A percentile compares a stretch with the other conserved stretches of the same genome.
These are phyloP conservation scores for Palaemon carinicauda DNA, from an alignment of 1,140 invertebrate species.

Conservation along the genomic window DNA sequence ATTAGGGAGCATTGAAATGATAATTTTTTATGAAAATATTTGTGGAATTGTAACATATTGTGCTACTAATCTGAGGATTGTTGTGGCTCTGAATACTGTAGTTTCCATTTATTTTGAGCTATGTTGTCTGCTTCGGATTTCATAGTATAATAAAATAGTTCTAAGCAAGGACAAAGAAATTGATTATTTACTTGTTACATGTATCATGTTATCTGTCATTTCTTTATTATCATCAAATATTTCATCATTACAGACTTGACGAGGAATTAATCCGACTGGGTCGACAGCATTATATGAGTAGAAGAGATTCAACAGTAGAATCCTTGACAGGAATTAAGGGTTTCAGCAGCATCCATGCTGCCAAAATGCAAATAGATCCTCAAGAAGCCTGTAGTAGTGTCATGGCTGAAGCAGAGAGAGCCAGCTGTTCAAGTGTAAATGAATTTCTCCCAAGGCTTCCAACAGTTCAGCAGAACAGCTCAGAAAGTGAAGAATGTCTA, in stretches of 20 bases:
- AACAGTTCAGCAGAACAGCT: neutral
- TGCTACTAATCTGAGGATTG: too few relatives aligned
- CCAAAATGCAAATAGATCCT: constrained; percentile 18
- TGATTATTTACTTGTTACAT: too few relatives aligned
- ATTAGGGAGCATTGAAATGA: too few relatives aligned
- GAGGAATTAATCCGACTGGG: constrained; percentile 55
- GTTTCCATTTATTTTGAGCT: too few relatives aligned
- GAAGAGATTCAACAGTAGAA: constrained; percentile 50
- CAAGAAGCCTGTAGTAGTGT: neutral
- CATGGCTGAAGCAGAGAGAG: neutral
- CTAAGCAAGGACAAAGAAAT: too few relatives aligned
- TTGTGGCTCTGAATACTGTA: too few relatives aligned
- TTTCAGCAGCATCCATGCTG: constrained; percentile 40
- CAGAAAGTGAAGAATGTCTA: neutral
- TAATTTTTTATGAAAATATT: too few relatives aligned
- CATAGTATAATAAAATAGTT: too few relatives aligned
- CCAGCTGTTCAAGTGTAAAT: neutral
- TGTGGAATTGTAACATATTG: too few relatives aligned
- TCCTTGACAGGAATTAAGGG: constrained; percentile 34
- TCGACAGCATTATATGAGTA: constrained; percentile 53
- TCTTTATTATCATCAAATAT: neutral
- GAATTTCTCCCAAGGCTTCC: neutral
- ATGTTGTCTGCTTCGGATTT: too few relatives aligned
- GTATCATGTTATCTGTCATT: too few relatives aligned
- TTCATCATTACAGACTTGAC: constrained; percentile 31